These are phyloP conservation scores for Gymnosoma rotundatum DNA, from an alignment of 2,888 invertebrate genomes.

Conservation along the genomic window DNA sequence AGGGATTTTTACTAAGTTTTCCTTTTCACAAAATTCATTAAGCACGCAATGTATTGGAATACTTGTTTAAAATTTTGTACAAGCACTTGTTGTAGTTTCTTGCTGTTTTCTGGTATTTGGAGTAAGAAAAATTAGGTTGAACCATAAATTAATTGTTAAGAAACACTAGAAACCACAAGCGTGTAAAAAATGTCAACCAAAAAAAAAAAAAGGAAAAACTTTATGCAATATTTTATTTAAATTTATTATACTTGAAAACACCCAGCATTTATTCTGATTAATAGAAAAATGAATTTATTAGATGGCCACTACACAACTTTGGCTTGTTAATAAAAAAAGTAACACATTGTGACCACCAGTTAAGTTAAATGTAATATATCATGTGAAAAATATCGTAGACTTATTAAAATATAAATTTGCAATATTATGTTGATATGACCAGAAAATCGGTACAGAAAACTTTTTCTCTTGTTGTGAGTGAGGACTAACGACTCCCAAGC, in stretches of 20 bases:
- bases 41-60: slow-evolving; percentile 49
- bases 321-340: background rate
- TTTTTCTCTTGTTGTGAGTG: too few species aligned
- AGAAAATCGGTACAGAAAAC: too few species aligned
- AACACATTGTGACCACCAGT: too few species aligned
- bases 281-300: slow-evolving; percentile 50
- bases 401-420: too few species aligned
- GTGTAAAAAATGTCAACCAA: slow-evolving; percentile 49
- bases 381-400: too few species aligned
- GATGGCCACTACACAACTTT: background rate
- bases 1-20: slow-evolving; percentile 46
- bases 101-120: slow-evolving; percentile 5
- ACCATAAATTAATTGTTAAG: slow-evolving; percentile 58
- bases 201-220: slow-evolving; percentile 2
- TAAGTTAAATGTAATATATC: too few species aligned
- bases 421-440: too few species aligned
- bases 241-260: slow-evolving; percentile 55
- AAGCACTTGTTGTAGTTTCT: slow-evolving; percentile 22
- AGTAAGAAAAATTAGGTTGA: slow-evolving; percentile 57
- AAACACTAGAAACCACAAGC: background rate
- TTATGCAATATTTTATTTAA: slow-evolving; percentile 46
- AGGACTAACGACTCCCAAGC: too few species aligned
- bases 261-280: slow-evolving; percentile 11
- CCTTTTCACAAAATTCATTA: slow-evolving; percentile 46
- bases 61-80: slow-evolving; percentile 5